Evolutionary conservation across 2,113 vertebrate genomes (phyloP), one percentile per base, ranked within the genome.

Genomic region (Mugil cephalus): DNA sequence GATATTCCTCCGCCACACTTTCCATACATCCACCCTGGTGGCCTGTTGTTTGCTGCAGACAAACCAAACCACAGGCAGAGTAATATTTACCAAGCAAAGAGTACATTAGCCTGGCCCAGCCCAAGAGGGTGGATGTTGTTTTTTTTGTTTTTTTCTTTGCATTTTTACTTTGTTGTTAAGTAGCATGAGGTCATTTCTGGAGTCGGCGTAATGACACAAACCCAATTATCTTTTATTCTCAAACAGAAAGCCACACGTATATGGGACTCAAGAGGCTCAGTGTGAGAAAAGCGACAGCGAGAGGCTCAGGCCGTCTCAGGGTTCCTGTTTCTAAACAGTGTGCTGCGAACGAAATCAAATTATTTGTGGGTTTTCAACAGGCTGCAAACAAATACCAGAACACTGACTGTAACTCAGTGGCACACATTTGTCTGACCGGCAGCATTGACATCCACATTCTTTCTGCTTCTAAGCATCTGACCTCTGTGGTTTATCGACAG

Each of bases 21-120:
- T 87, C 76, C 86, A 84, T 59, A 65, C 73, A 74, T 74, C 75
- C 61, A 83, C 77, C 69, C 65, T 50, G 56, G 79, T 74, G 59
- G 80, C 43, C 71, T 82, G 73, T 76, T 89, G 88, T 91, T 90
- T 86, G 74, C 86, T 72, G 60, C 66, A 80, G 80, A 79, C 79
- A 80, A 87, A 72, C 72, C 55, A 17, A 40, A 72, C 79, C 81
- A 18, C 73, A 86, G 80, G 71, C 77, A 68, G 60, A 70, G 66
- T 35, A 66, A 73, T 79, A 80, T 87, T 88, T 91, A 88, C 74
- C 56, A 47, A 68, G 58, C 61, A 63, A 65, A 62, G 36, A 74
- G 17, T 30, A 34, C 2, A n/a, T 43, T 47, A 58, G 74, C 64
- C 48, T 10, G 40, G 40, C 78, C 77, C 55, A 62, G 36, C 69